Evolutionary conservation across 2,888 invertebrate genomes (phyloP), one percentile per base, ranked within the genome.

Genomic region (Xestia rhomboidea): DNA sequence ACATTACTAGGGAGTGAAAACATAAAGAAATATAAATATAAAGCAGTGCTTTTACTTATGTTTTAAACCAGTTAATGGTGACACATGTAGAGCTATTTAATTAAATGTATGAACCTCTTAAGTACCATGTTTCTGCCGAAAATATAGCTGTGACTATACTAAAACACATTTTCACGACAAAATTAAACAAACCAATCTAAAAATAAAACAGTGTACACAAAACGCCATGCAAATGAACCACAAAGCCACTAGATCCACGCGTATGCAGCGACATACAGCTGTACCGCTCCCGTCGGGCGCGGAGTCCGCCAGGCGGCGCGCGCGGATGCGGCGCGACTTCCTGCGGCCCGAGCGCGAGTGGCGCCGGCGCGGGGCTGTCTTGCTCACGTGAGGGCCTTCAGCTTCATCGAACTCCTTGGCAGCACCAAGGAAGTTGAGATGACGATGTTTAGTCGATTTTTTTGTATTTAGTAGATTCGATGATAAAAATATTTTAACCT

Each of bases 271-370:
- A 91, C 91, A 80, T 91, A 91, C 91, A 72, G 73, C 51, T 68
- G 81, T 79, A 72, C 79, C 84, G 84, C 75, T 54, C 64, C n/a
- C 44, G 64, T 63, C 76, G 44, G 73, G 83, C 44, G 63, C 66
- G 70, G 73, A 63, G 11, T 5, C 68, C 41, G 5, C 13, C 6
- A 7, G 34, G 41, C 68, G 85, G 1, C 93, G 90, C 70, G 90
- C 74, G 57, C 94, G 92, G 44, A 91, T 89, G 66, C 92, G 92
- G 46, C 86, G 91, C 77, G 87, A 82, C 92, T 96, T 96, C 92
- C 91, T 93, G 84, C 93, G 94, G 0, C 96, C 96, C 15, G 94
- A 92, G 89, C 96, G 96, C 81, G 95, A 92, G 89, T 92, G 94
- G 0, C 93, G 93, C 0, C 95, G 93, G 0, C 92, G 93, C 76